A percentile compares a stretch with the other conserved stretches of the same genome.
Evolutionary conservation across 2,888 invertebrate species (phyloP).

Genomic region (Eristalis arbustorum): DNA sequence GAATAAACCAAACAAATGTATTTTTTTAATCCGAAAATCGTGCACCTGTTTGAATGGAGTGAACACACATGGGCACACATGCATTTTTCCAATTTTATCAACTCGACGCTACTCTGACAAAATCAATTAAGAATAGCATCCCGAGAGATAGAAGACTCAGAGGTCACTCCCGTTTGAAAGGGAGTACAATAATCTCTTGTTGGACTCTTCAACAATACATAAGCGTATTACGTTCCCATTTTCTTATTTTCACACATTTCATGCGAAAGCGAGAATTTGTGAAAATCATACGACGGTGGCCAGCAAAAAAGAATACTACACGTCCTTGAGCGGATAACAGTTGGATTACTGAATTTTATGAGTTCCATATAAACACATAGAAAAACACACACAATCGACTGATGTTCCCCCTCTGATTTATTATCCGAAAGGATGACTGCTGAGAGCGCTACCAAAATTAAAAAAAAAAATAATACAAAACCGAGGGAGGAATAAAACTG

Average conservation of each 20-base stretch:
- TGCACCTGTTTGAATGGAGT: neutral
- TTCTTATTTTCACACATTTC: neutral
- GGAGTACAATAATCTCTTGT: neutral
- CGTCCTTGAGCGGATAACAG: conserved; percentile 12
- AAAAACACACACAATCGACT: conserved; percentile 7
- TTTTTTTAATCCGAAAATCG: neutral
- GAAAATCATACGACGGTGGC: neutral
- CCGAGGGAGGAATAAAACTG: neutral
- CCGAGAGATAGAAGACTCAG: neutral
- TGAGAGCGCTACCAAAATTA: neutral
- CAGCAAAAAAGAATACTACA: neutral
- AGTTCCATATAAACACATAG: neutral
- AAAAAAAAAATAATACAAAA: neutral
- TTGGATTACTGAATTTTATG: conserved; percentile 24
- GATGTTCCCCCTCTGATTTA: conserved; percentile 2
- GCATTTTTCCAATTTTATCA: neutral
- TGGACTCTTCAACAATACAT: neutral
- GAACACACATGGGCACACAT: neutral
- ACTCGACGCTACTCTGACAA: neutral
- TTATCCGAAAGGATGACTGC: conserved; percentile 3
- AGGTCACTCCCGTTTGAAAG: neutral
- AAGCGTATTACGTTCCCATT: neutral
- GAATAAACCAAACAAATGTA: neutral
- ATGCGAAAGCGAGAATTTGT: neutral
- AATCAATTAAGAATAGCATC: conserved; percentile 1